Percentiles rank a stretch among this genome's conserved stretches.
Evolutionary conservation across 2,113 vertebrate genomes (phyloP).

Genomic region (Lophura nycthemera): DNA sequence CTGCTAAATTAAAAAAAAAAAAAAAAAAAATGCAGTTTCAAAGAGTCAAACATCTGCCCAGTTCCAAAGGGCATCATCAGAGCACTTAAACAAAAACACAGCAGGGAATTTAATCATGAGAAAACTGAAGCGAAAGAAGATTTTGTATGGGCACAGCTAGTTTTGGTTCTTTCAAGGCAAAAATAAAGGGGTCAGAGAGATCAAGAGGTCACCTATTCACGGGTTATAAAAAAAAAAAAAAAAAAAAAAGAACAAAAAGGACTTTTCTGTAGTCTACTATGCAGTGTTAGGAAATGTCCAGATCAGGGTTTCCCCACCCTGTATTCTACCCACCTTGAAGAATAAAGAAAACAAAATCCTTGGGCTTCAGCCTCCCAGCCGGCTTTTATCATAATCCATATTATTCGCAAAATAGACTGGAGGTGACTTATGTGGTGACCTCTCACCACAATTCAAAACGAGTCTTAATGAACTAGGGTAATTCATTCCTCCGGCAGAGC

Average conservation of each 20-base stretch:
- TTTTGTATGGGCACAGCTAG: conserved; percentile 24
- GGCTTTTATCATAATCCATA: conserved; percentile 68
- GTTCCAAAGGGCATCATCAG: conserved; percentile 35
- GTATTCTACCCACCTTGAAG: conserved; percentile 68
- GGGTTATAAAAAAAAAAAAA: conserved; percentile 22
- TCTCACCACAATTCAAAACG: conserved; percentile 62
- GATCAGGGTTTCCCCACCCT: conserved; percentile 48
- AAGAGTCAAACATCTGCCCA: conserved; percentile 57
- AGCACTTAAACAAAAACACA: conserved; percentile 56
- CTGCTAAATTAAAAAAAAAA: background rate
- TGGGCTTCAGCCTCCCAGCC: conserved; percentile 57
- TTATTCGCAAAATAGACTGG: conserved; percentile 66
- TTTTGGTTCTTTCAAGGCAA: conserved; percentile 61
- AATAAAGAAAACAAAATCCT: conserved; percentile 67
- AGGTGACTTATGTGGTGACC: conserved; percentile 69
- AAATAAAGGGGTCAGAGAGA: conserved; percentile 70
- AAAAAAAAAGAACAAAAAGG: conserved; percentile 41
- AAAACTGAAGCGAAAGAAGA: conserved; percentile 54
- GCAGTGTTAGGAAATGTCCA: conserved; percentile 62
- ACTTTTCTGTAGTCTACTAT: conserved; percentile 56
- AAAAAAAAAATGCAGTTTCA: background rate
- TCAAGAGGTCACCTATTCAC: conserved; percentile 55
- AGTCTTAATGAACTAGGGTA: conserved; percentile 75
- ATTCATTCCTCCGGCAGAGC: conserved; percentile 69
- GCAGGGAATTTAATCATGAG: conserved; percentile 67